Percentiles rank a stretch among this genome's conserved stretches.
Conservation (phyloP, 2,888 invertebrate genomes). For the Tachina fera region DNA sequence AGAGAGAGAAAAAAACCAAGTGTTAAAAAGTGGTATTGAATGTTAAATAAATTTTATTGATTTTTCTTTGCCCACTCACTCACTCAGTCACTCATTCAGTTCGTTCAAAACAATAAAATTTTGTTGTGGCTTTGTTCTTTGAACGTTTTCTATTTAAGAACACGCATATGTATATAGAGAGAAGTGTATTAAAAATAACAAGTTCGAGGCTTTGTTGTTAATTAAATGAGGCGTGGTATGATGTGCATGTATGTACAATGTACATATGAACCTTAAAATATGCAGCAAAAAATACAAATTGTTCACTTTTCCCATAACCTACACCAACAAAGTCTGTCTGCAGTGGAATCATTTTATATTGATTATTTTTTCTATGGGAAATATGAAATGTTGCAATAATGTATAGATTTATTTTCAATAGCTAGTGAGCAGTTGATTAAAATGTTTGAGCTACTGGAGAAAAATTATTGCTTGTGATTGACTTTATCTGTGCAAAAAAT, state of each 20-base stretch:
- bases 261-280: slow-evolving; percentile 15
- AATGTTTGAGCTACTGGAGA: too few relatives aligned
- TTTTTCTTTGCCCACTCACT: slow-evolving; percentile 23
- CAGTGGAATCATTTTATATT: background rate
- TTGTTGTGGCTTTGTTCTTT: slow-evolving; percentile 20
- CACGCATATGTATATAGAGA: background rate
- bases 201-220: slow-evolving; percentile 57
- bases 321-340: background rate
- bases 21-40: slow-evolving; percentile 52
- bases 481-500: too few relatives aligned
- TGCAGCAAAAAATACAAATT: slow-evolving; percentile 9
- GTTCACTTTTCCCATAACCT: slow-evolving; percentile 16
- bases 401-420: too few relatives aligned
- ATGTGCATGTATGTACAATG: background rate
- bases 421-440: too few relatives aligned
- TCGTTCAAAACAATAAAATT: slow-evolving; percentile 14
- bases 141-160: background rate
- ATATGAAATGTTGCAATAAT: background rate
- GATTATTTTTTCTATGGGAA: background rate
- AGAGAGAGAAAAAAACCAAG: background rate
- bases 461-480: too few relatives aligned
- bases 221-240: slow-evolving; percentile 23
- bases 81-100: slow-evolving; percentile 2
- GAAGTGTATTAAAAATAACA: slow-evolving; percentile 34
- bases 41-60: slow-evolving; percentile 64